Evolutionary conservation across 2,888 invertebrate species (phyloP), one percentile per base, ranked within the genome.

Genomic region (Pyrrhia umbra): DNA sequence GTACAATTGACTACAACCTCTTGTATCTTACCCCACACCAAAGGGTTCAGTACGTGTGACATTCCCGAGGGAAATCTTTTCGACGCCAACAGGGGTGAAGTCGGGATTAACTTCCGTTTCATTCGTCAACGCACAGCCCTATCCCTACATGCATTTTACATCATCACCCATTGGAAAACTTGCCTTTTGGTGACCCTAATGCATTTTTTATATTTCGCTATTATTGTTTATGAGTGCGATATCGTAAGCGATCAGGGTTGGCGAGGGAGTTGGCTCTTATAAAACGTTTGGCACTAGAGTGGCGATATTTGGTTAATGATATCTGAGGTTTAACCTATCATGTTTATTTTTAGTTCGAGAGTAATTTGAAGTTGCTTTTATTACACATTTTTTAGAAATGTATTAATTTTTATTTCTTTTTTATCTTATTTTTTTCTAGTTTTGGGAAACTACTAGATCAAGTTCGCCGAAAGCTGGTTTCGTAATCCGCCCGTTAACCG

Each of bases 41-140:
- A 76, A 85, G 82, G 84, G 87, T 87, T 83, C 75, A 75, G 81
- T 83, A 85, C 82, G 82, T 80, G 83, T 81, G 84, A 82, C 79
- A 69, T 72, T 72, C 91, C 85, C 92, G 13, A 56, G 93, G 93
- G 93, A 93, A 93, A 93, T 93, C 93, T 92, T 89, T 90, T 91
- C 90, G 89, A 89, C 90, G 89, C 85, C 83, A 82, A 88, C 89
- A 85, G 90, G 91, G 93, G 90, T 86, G 83, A 82, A 85, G 85
- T 86, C 87, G 72, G 89, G 90, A 92, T 92, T 92, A 93, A 91
- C 90, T 90, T 86, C 81, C 86, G 86, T 88, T 92, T 91, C 92
- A 93, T 93, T 92, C 90, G 91, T 92, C 93, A 92, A 90, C 80
- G 69, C 74, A 65, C 40, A 51, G 51, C 88, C 85, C 81, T 83